Conservation (phyloP, 2,113 vertebrate species). For the Oceanites oceanicus region DNA sequence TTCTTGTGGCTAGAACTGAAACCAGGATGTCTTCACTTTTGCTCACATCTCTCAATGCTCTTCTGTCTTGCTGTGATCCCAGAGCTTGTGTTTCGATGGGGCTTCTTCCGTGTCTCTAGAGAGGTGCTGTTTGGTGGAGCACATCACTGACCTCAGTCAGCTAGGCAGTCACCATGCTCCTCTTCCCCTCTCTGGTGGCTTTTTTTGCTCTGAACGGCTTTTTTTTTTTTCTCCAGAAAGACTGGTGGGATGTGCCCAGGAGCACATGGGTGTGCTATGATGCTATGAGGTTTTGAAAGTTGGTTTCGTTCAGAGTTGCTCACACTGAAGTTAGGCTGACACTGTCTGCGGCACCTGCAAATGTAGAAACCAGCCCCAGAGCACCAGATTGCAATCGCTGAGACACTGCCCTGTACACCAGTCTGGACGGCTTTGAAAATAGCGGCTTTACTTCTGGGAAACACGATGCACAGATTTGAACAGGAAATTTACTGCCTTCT, state of each 20-base stretch:
- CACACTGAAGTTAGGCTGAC: background rate
- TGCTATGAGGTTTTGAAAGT: background rate
- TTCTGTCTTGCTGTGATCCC: background rate
- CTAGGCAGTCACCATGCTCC: rapidly evolving
- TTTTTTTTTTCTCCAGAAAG: background rate
- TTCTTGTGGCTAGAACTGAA: conserved; percentile 52
- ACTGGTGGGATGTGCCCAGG: background rate
- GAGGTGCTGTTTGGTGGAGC: background rate
- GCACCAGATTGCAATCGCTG: background rate
- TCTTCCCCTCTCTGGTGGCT: background rate
- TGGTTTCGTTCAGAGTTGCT: background rate
- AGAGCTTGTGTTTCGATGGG: background rate
- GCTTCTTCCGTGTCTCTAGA: background rate
- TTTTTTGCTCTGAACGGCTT: background rate
- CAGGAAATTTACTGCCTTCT: conserved; percentile 43
- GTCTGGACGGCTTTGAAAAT: background rate
- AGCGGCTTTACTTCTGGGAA: conserved; percentile 2
- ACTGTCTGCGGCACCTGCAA: background rate
- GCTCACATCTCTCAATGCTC: background rate
- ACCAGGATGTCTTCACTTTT: conserved; percentile 52
- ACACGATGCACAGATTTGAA: background rate
- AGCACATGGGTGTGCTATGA: background rate
- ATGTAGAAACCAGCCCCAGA: background rate
- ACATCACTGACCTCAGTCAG: background rate
- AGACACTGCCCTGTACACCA: background rate